Evolutionary conservation across 2,113 vertebrate species (phyloP), one percentile per base, ranked within the genome.

Genomic region (Actenoides hombroni): DNA sequence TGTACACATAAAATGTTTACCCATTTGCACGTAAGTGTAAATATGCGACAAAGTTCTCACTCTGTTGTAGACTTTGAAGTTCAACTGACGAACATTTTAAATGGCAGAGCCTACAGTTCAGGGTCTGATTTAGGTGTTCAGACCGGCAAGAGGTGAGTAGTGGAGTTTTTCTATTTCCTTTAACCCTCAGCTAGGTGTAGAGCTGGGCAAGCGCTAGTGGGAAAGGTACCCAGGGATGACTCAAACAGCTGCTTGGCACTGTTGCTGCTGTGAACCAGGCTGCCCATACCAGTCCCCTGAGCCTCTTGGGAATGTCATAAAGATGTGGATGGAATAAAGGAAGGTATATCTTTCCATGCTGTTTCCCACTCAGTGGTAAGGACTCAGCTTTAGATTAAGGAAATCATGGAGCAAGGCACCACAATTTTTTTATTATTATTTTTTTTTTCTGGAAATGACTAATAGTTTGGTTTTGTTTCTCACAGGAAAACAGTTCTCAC

Each of bases 311-410:
- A 78, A 35, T 13, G 9, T 2, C 6, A 1, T 6, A 42, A 54
- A 44, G 6, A 10, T 25, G 10, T 51, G 40, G 20, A 16, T 5
- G 42, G 5, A 7, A 14, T 33, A 44, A 56, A 8, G 35, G 46
- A 61, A 74, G 7, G 9, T 6, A 9, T 0, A 0, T 16, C 31
- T 86, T 39, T 42, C 21, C 11, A 9, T 2, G 3, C 4, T 56
- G 24, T 51, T 70, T 84, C 13, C 25, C 44, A 53, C 16, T 39
- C 2, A n/a, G 2, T 5, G 48, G 21, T 14, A 49, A 6, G 49
- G 51, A 49, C 7, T 14, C 2, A 88, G 10, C 3, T 80, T 59
- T 46, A 49, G 31, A 40, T 51, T 39, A 78, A 60, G 8, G 28
- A 94, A 92, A 54, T 64, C 5, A 35, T 9, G 28, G 39, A 48